Evolutionary conservation across 2,797 vertebrate species (phyloP).

Genomic region (Synanceia verrucosa): DNA sequence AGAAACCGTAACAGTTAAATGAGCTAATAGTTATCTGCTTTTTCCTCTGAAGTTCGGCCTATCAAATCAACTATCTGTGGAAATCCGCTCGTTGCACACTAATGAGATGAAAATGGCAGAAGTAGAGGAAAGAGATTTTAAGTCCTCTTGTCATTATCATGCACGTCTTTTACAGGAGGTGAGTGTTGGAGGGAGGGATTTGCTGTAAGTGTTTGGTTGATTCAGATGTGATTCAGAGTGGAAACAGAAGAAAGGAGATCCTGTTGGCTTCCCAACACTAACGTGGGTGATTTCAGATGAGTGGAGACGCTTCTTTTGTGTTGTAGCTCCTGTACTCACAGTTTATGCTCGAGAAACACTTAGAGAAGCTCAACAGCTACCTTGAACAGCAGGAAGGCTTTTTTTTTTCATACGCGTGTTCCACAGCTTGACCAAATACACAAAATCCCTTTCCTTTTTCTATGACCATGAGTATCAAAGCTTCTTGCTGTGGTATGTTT

Average conservation of each 20-base stretch:
- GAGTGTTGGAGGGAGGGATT: constrained; percentile 21
- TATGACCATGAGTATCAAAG: background rate
- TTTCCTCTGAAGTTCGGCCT: constrained; percentile 33
- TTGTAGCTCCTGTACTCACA: constrained; percentile 14
- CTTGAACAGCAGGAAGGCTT: constrained; percentile 25
- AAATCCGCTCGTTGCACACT: constrained; percentile 33
- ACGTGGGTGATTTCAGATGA: constrained; percentile 66
- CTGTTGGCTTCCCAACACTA: constrained; percentile 42
- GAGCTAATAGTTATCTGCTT: constrained; percentile 47
- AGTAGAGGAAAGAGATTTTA: constrained; percentile 19
- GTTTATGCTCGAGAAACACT: constrained; percentile 34
- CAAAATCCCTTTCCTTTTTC: constrained; percentile 7
- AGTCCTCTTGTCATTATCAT: constrained; percentile 23
- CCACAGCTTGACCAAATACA: constrained; percentile 21
- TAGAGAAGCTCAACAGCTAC: constrained; percentile 12
- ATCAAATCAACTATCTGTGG: constrained; percentile 47
- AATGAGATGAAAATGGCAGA: constrained; percentile 57
- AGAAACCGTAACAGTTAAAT: constrained; percentile 45
- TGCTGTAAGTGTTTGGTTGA: constrained; percentile 24
- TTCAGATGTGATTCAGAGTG: constrained; percentile 44
- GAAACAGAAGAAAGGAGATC: constrained; percentile 44
- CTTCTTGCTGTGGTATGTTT: constrained; percentile 35
- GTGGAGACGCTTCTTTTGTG: constrained; percentile 53
- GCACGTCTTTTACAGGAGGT: constrained; percentile 16
- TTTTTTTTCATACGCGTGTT: constrained; percentile 36